A percentile compares a stretch with the other conserved stretches of the same genome.
These are phyloP conservation scores for Drosophila orena DNA, from an alignment of 1,140 invertebrate genomes.

Conservation along the genomic window DNA sequence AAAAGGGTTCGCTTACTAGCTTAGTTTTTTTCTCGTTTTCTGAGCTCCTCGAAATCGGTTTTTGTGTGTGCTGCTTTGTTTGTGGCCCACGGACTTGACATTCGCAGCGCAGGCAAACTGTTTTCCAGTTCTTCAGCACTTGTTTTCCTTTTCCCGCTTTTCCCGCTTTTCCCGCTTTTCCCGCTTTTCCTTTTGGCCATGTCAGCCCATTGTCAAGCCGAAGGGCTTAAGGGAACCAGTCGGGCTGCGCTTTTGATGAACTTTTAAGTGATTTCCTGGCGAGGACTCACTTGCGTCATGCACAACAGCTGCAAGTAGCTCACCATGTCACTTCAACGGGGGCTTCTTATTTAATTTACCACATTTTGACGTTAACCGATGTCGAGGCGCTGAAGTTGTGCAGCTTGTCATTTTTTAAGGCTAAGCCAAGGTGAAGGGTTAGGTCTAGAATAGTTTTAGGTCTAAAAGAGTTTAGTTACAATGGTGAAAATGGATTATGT, in stretches of 20 bases:
- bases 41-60: slow-evolving; percentile 18
- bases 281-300: slow-evolving; percentile 32
- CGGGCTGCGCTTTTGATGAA: slow-evolving; percentile 62
- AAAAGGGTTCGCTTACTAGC: slow-evolving; percentile 32
- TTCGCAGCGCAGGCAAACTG: slow-evolving; percentile 30
- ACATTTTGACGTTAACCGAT: background rate
- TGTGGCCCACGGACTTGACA: slow-evolving; percentile 41
- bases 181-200: slow-evolving; percentile 6
- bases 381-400: background rate
- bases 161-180: slow-evolving; percentile 9
- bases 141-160: slow-evolving; percentile 21
- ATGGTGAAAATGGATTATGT: too few species aligned
- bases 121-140: slow-evolving; percentile 32
- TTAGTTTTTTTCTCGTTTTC: slow-evolving; percentile 23
- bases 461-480: too few species aligned
- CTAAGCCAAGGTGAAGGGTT: too few species aligned
- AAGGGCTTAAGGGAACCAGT: slow-evolving; percentile 25
- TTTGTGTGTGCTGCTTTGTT: slow-evolving; percentile 10
- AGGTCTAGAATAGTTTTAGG: too few species aligned
- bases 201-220: slow-evolving; percentile 51
- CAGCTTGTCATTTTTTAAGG: background rate
- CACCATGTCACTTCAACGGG: slow-evolving; percentile 6
- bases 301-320: slow-evolving; percentile 18
- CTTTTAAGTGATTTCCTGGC: slow-evolving; percentile 72
- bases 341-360: slow-evolving; percentile 24